Evolutionary conservation across 53 echinoderm and acorn worm species (phyloP).

Genomic region (Luidia sarsii): DNA sequence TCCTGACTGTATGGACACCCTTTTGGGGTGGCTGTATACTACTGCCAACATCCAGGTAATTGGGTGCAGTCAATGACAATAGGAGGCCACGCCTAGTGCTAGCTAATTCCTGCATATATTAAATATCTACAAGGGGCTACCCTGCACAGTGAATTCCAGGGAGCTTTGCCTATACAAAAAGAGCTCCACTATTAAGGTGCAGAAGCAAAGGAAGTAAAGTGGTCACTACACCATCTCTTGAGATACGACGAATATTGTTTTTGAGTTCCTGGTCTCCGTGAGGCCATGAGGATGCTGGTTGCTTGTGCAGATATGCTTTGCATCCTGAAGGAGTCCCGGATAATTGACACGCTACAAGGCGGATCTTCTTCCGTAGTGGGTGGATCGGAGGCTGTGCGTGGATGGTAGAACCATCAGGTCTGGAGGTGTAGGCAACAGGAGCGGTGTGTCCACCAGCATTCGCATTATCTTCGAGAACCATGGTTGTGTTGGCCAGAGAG

Average conservation of each 20-base stretch:
- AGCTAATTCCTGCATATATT: no score
- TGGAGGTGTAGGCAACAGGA: neutral
- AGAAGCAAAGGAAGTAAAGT: no score
- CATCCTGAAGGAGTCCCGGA: constrained; percentile 18
- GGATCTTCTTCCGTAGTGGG: neutral
- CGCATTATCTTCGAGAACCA: constrained; percentile 7
- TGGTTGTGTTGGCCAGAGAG: constrained; percentile 35
- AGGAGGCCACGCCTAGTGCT: no score
- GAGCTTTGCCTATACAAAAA: no score
- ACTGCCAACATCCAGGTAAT: no score
- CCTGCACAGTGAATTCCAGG: no score
- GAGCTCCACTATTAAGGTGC: no score
- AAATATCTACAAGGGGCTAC: no score
- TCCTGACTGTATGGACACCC: no score
- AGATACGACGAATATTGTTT: neutral
- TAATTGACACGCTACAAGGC: constrained; percentile 14
- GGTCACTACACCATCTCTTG: no score
- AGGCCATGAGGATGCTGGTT: constrained; percentile 41
- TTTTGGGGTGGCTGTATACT: no score
- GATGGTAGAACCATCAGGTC: neutral
- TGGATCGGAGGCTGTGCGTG: neutral
- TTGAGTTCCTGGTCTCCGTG: constrained; percentile 37
- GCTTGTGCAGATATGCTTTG: constrained; percentile 10
- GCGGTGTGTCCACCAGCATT: neutral
- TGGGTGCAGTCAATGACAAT: no score